These are phyloP conservation scores for Tetranychus truncatus DNA, from an alignment of 2,888 invertebrate species.

Conservation along the genomic window DNA sequence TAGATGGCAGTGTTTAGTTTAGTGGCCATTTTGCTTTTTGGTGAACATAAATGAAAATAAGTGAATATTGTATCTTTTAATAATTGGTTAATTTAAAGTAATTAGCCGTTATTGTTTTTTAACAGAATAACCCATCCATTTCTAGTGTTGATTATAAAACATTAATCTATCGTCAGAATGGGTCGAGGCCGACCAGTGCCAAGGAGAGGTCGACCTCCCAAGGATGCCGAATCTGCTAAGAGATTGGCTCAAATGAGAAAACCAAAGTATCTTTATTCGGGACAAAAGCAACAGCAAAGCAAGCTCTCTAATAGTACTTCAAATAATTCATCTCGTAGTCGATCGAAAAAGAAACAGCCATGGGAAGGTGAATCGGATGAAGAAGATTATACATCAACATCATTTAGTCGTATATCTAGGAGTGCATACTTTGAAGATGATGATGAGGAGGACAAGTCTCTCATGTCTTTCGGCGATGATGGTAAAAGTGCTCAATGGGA, in stretches of 20 bases:
- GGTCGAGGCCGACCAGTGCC: slow-evolving; percentile 11
- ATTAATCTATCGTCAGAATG: neutral
- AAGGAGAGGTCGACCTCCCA: slow-evolving; percentile 18
- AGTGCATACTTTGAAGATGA: slow-evolving; percentile 15
- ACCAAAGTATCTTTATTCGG: slow-evolving; percentile 18
- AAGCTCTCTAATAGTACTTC: neutral
- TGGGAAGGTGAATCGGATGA: slow-evolving; percentile 13
- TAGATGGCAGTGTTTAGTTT: neutral
- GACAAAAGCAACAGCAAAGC: neutral
- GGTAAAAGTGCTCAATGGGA: slow-evolving; percentile 17
- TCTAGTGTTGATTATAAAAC: neutral
- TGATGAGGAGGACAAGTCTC: slow-evolving; percentile 14
- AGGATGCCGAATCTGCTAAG: slow-evolving; percentile 18
- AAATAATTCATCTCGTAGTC: neutral
- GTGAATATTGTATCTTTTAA: neutral
- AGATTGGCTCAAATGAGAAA: slow-evolving; percentile 15
- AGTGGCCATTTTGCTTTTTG: neutral
- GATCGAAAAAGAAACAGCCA: neutral
- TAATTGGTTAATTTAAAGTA: neutral
- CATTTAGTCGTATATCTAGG: slow-evolving; percentile 11
- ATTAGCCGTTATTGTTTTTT: neutral
- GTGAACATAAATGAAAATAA: neutral
- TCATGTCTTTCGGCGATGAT: slow-evolving; percentile 8
- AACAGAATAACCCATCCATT: neutral
- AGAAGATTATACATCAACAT: neutral